Base-by-base conservation (phyloP, 2,113 vertebrate species). In the Apodemus sylvaticus region DNA sequence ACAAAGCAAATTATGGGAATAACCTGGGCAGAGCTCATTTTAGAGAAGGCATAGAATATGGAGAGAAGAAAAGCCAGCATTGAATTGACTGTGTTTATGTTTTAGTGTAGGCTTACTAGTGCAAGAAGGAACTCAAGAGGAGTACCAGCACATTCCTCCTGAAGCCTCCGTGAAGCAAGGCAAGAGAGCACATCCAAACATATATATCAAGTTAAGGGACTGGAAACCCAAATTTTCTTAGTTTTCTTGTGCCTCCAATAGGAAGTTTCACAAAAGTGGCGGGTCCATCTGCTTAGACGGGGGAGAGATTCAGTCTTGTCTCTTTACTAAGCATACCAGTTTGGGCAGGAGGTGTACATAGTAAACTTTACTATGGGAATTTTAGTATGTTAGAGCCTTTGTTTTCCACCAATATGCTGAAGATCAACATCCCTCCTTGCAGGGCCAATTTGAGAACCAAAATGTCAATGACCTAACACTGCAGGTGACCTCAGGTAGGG, bases 181-280 rank as follows among this genome's bases (percentile, higher is more conserved):
- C 19, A 34, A 42, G 70, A 60, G 36, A 79, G 36, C 7, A 2
- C 36, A 39, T 42, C 6, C n/a, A 29, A 62, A 36, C 64, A 2
- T 24, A 6, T 3, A 1, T 0, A 58, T 36, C 16, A 36, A 16
- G 10, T 0, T 24, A 19, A 9, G 16, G 10, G 7, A 1, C 0
- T 62, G 29, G 29, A 48, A 85, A 64, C 1, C 51, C 77, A 24
- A 34, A 83, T 45, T 39, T 93, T 26, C 31, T 34, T 29, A 14
- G 2, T 42, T 20, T 34, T 5, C 5, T 14, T n/a, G 77, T 1
- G n/a, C 70, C 14, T 11, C 48, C 0, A 11, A 19, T 2, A 26
- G 17, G 0, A 34, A 7, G 48, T 14, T 34, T 3, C 19, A 53
- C 36, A 4, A 39, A 4, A 22, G 29, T 68, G 0, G 26, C 12